phyloP scores from a whole-genome alignment of 2,888 invertebrate genomes.

The Temnothorax unifasciatus region DNA sequence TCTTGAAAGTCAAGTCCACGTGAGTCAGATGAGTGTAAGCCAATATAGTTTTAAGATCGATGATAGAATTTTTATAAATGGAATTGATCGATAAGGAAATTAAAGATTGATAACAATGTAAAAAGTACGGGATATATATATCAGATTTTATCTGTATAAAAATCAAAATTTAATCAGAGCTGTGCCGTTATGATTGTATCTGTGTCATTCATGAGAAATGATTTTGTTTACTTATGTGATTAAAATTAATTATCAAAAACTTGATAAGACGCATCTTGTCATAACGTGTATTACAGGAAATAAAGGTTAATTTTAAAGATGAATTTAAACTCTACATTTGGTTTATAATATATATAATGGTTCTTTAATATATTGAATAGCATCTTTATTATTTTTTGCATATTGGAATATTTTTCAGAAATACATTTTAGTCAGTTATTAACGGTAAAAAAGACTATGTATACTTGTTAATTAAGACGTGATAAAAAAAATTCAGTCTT shows the following conservation, averaged over 20 bases:
- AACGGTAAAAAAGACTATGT: too few relatives aligned
- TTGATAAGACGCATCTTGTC: conserved; percentile 4
- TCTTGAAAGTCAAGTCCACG: not conserved
- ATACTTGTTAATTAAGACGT: not conserved
- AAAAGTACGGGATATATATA: not conserved
- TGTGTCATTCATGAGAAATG: not conserved
- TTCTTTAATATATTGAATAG: not conserved
- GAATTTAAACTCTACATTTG: not conserved
- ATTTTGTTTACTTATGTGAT: not conserved
- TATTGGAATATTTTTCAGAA: not conserved
- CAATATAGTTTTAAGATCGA: not conserved
- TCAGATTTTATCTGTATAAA: not conserved
- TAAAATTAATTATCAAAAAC: conserved; percentile 11
- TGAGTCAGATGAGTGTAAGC: too few relatives aligned
- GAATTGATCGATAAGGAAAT: conserved; percentile 11
- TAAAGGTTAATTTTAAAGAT: not conserved
- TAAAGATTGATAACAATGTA: not conserved
- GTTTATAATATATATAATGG: not conserved
- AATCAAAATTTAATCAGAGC: conserved; percentile 4
- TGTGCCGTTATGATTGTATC: not conserved
- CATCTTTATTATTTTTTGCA: not conserved
- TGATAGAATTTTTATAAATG: not conserved
- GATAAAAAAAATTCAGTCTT: not conserved
- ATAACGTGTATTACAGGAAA: not conserved
- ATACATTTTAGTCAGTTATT: not conserved